These are phyloP conservation scores for Boloria selene DNA, from an alignment of 2,888 invertebrate genomes.

Conservation along the genomic window DNA sequence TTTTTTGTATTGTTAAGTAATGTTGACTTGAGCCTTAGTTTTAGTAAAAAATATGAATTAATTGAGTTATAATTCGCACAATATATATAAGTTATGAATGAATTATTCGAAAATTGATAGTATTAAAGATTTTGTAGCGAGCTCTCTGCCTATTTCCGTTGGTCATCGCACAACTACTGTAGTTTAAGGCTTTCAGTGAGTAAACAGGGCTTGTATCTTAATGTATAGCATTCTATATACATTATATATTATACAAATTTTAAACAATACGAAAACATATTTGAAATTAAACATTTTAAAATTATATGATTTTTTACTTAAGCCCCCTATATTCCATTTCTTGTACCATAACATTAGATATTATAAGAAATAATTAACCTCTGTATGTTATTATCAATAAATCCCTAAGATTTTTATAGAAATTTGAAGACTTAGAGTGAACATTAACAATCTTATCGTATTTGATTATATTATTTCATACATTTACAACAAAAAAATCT, in stretches of 20 bases:
- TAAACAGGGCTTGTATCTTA: constrained; percentile 79
- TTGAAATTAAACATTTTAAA: constrained; percentile 78
- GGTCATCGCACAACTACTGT: constrained; percentile 36
- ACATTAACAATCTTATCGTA: too few species aligned
- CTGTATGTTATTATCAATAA: too few species aligned
- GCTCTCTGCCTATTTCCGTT: constrained; percentile 23
- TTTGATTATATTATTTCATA: too few species aligned
- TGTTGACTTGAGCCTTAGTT: too few species aligned
- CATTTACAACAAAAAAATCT: too few species aligned
- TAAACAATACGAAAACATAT: constrained; percentile 75
- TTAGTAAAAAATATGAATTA: background rate
- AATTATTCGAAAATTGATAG: background rate
- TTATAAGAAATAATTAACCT: too few species aligned
- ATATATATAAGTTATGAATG: background rate
- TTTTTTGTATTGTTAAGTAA: too few species aligned
- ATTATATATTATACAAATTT: constrained; percentile 73
- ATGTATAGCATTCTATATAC: constrained; percentile 75
- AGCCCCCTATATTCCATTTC: background rate
- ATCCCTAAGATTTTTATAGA: too few species aligned
- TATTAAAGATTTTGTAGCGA: constrained; percentile 11
- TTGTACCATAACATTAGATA: too few species aligned
- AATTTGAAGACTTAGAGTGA: too few species aligned
- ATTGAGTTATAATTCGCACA: background rate
- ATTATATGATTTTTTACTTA: constrained; percentile 53
- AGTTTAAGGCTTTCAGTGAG: constrained; percentile 74